Evolutionary conservation across 2,888 invertebrate genomes (phyloP), one percentile per base, ranked within the genome.

Genomic region (Drosophila birchii): DNA sequence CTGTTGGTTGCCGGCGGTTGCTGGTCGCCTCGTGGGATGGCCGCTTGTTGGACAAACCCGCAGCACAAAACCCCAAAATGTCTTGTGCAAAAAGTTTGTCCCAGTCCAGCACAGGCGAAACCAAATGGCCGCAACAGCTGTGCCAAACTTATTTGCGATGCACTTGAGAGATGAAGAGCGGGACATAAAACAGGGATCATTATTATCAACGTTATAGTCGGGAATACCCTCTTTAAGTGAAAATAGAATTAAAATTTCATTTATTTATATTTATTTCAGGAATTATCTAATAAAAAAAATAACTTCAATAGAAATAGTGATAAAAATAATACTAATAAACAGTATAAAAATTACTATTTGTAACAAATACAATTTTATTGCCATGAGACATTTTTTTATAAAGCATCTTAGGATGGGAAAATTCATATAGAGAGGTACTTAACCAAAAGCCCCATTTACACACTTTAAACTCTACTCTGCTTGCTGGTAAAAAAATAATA

Each of bases 71-170:
- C 71, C 73, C 77, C 72, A 70, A 82, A 87, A 85, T 82, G 78
- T 84, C 77, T 79, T 78, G 41, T 68, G 58, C 69, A 80, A 86
- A 73, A 84, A 84, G 81, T 88, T 84, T 78, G 45, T 60, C 60
- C 57, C 75, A 72, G 45, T 54, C 74, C 56, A 11, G 43, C 67
- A 43, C 55, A 34, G 45, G 11, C 60, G 49, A 55, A 55, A 51
- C 58, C 53, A 49, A 75, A 57, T 56, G 59, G 76, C 88, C 71
- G 70, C 80, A 83, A 70, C 88, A 87, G 88, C 78, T 80, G 83
- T 54, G 63, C 72, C 78, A 79, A 77, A 77, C 77, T 76, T 76
- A 76, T 76, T 76, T 71, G 59, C 63, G 43, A 56, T 71, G 76
- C 75, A 63, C 70, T 76, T 70, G 62, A 61, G 61, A 55, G 75